Conservation (phyloP, 2,113 vertebrate species). For the Ranitomeya imitator region DNA sequence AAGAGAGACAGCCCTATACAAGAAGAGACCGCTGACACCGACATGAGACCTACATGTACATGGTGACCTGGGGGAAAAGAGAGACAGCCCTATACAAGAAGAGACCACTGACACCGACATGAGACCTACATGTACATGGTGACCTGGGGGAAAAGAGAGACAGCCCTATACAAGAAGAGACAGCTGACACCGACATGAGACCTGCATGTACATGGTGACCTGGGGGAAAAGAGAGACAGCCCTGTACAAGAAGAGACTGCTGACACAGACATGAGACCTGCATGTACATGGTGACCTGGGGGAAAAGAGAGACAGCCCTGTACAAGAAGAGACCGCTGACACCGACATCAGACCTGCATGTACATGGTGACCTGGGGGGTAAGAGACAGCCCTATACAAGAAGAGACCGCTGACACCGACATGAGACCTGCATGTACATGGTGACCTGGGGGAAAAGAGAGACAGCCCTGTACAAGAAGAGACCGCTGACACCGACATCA, state of each 20-base stretch:
- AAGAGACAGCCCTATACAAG: background rate
- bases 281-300: too few relatives aligned
- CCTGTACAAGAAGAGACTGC: too few relatives aligned
- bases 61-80: background rate
- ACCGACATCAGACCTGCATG: too few relatives aligned
- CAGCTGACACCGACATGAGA: too few relatives aligned
- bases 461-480: background rate
- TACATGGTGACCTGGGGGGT: background rate
- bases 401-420: too few relatives aligned
- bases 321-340: too few relatives aligned
- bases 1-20: background rate
- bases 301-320: background rate
- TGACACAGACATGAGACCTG: too few relatives aligned
- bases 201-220: background rate
- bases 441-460: background rate
- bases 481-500: too few relatives aligned
- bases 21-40: too few relatives aligned
- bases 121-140: too few relatives aligned
- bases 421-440: too few relatives aligned
- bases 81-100: background rate
- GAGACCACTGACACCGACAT: too few relatives aligned
- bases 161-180: background rate
- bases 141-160: background rate
- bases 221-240: conserved; percentile 28
- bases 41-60: background rate